Evolutionary conservation across 2,113 vertebrate species (phyloP).

Genomic region (Serinus canaria): DNA sequence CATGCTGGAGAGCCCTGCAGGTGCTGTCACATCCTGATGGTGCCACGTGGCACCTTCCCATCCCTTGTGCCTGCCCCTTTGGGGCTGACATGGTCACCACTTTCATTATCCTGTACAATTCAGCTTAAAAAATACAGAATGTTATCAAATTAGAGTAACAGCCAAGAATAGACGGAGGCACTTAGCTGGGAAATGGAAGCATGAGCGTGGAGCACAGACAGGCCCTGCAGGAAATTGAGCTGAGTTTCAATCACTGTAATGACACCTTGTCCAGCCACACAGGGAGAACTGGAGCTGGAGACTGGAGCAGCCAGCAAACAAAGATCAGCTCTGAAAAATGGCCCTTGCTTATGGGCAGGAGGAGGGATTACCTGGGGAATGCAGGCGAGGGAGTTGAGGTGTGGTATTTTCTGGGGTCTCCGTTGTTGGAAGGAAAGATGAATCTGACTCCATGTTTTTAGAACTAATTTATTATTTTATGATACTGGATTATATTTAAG

Average conservation of each 20-base stretch:
- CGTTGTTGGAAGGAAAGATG: no score
- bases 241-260: background rate
- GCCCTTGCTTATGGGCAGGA: background rate
- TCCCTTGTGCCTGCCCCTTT: background rate
- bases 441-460: no score
- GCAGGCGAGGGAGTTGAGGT: rapidly evolving
- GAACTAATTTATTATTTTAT: no score
- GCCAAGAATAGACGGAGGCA: background rate
- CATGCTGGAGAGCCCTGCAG: background rate
- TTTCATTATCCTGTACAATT: background rate
- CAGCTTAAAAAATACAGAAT: background rate
- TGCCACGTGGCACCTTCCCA: background rate
- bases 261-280: background rate
- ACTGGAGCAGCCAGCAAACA: background rate
- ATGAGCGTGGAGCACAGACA: background rate
- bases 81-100: rapidly evolving
- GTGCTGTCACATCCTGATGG: background rate
- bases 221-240: background rate
- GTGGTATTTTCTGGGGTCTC: no score
- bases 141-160: background rate
- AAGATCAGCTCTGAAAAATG: background rate
- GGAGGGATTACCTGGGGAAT: background rate
- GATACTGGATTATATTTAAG: no score
- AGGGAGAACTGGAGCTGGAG: background rate
- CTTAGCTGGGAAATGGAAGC: background rate